phyloP scores from a whole-genome alignment of 1,140 invertebrate species.

The Drosophila elegans region DNA sequence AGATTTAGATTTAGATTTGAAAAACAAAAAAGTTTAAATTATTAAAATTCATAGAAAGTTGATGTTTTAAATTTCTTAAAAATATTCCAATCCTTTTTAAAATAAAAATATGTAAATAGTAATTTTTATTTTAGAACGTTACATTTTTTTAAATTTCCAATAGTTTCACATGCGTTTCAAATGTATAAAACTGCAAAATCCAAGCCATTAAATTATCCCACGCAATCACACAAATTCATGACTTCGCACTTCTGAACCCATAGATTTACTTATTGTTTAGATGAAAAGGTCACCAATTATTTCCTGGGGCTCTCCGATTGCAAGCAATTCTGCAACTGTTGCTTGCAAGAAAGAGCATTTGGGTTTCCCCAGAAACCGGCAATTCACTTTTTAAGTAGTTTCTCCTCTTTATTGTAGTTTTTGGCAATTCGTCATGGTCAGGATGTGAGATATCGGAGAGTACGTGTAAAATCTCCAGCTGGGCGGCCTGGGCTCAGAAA shows the following conservation, averaged over 20 bases:
- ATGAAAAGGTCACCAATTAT: background rate
- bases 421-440: slow-evolving; percentile 76
- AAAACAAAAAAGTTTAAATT: too few relatives aligned
- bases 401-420: slow-evolving; percentile 22
- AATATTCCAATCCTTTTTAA: too few relatives aligned
- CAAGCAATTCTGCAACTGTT: slow-evolving; percentile 24
- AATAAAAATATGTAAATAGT: too few relatives aligned
- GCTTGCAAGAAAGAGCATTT: background rate
- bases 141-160: too few relatives aligned
- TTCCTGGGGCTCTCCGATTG: slow-evolving; percentile 11
- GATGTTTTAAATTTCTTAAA: too few relatives aligned
- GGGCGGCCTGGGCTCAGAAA: slow-evolving; percentile 46
- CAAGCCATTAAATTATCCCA: background rate
- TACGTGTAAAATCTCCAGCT: slow-evolving; percentile 72
- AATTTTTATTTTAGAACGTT: too few relatives aligned
- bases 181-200: background rate
- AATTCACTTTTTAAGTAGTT: slow-evolving; percentile 25
- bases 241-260: background rate
- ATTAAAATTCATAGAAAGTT: too few relatives aligned
- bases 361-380: slow-evolving; percentile 24
- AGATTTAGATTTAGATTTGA: too few relatives aligned
- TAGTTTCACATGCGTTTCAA: background rate
- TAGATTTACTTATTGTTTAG: background rate
- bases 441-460: slow-evolving; percentile 14
- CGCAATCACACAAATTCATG: background rate